A percentile compares a stretch with the other conserved stretches of the same genome.
phyloP scores from a whole-genome alignment of 2,797 vertebrate species.

The Tadarida brasiliensis region DNA sequence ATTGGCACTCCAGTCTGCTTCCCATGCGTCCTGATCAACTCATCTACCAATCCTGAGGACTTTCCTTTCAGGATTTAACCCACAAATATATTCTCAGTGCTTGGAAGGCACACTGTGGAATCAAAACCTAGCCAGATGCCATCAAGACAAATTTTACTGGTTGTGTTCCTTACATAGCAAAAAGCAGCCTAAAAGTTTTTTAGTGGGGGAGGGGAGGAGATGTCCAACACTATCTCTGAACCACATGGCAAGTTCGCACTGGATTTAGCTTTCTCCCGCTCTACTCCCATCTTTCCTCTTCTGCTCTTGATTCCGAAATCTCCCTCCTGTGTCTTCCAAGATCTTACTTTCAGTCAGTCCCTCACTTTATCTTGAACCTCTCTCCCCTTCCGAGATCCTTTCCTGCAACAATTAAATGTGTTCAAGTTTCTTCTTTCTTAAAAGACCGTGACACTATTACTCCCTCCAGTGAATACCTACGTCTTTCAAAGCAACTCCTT shows the following conservation, averaged over 20 bases:
- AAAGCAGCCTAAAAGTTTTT: not conserved
- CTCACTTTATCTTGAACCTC: not conserved
- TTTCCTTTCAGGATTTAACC: conserved; percentile 7
- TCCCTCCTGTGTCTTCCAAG: not conserved
- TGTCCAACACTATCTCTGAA: not conserved
- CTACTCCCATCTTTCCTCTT: not conserved
- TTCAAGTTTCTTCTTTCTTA: conserved; percentile 22
- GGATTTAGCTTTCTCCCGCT: not conserved
- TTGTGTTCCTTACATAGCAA: conserved; percentile 43
- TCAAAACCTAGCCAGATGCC: not conserved
- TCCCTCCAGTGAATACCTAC: not conserved
- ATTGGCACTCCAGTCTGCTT: not conserved
- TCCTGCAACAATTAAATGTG: not conserved
- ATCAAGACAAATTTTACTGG: conserved; percentile 20
- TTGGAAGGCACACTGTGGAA: not conserved
- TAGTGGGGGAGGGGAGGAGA: not conserved
- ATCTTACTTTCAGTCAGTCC: not conserved
- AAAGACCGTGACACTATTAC: not conserved
- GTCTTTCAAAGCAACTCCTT: not conserved
- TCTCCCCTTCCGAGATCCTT: not conserved
- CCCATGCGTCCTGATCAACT: not conserved
- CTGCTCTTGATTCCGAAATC: not conserved
- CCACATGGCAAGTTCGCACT: not conserved
- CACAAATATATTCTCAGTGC: not conserved
- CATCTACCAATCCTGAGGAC: not conserved